Evolutionary conservation across 2,888 invertebrate species (phyloP).

Genomic region (Stratiomys singularior): DNA sequence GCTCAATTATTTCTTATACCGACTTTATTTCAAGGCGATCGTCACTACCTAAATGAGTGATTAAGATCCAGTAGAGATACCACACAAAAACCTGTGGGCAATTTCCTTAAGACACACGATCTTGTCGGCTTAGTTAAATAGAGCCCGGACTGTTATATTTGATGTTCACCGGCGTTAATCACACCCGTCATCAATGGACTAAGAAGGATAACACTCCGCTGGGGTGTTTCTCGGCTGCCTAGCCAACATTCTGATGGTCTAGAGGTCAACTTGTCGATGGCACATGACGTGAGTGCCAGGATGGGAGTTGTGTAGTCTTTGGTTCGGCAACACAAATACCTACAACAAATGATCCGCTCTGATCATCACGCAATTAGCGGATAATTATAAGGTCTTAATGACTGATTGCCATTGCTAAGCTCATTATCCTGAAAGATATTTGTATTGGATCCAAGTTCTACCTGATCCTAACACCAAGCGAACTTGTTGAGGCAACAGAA

Average conservation of each 20-base stretch:
- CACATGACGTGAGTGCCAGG: slow-evolving; percentile 13
- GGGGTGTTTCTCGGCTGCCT: slow-evolving; percentile 18
- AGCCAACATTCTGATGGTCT: neutral
- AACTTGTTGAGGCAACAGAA: slow-evolving; percentile 24
- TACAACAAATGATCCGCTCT: slow-evolving; percentile 33
- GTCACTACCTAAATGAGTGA: slow-evolving; percentile 39
- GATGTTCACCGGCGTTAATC: slow-evolving; percentile 43
- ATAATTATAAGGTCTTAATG: slow-evolving; percentile 44
- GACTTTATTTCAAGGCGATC: neutral
- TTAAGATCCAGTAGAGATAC: slow-evolving; percentile 9
- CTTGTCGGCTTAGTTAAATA: slow-evolving; percentile 14
- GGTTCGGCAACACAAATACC: neutral
- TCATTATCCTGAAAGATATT: neutral
- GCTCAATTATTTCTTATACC: neutral
- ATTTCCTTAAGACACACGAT: slow-evolving; percentile 30
- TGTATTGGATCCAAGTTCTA: neutral
- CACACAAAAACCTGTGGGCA: slow-evolving; percentile 15
- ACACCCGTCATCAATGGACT: slow-evolving; percentile 39
- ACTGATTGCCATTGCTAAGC: slow-evolving; percentile 26
- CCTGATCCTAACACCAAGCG: slow-evolving; percentile 16
- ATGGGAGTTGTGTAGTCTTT: neutral
- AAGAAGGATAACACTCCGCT: slow-evolving; percentile 40
- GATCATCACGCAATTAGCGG: slow-evolving; percentile 40
- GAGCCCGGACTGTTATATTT: slow-evolving; percentile 29
- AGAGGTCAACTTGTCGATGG: neutral